Evolutionary conservation across 2,888 invertebrate genomes (phyloP).

Genomic region (Pteria penguin): DNA sequence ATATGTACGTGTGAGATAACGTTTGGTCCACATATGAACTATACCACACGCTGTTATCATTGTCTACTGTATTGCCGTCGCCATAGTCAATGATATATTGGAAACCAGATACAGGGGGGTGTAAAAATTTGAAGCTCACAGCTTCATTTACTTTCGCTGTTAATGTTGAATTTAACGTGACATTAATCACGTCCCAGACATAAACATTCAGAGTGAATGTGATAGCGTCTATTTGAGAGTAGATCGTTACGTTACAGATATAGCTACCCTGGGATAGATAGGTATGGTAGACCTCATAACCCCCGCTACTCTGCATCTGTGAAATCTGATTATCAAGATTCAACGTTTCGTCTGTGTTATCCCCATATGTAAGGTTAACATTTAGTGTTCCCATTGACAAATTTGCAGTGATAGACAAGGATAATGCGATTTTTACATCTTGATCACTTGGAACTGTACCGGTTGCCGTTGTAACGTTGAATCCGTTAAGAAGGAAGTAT

Average conservation of each 20-base stretch:
- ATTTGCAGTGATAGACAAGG: not conserved
- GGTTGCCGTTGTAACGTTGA: not conserved
- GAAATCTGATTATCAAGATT: not conserved
- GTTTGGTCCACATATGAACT: not conserved
- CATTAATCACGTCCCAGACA: slow-evolving; percentile 23
- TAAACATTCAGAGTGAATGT: not conserved
- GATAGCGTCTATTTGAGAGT: slow-evolving; percentile 26
- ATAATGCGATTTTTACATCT: not conserved
- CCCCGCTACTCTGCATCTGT: not conserved
- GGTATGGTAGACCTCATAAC: slow-evolving; percentile 3
- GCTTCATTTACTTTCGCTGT: not conserved
- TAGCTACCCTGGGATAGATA: slow-evolving; percentile 44
- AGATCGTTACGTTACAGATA: slow-evolving; percentile 23
- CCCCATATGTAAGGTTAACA: not conserved
- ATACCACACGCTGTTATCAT: not conserved
- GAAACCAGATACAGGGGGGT: not conserved
- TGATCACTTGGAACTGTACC: not conserved
- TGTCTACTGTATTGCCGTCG: not conserved
- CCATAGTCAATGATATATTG: not conserved
- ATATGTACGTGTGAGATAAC: not conserved
- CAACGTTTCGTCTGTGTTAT: not conserved
- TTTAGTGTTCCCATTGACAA: not conserved
- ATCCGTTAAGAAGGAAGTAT: not conserved
- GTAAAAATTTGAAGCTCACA: not conserved
- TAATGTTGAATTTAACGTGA: slow-evolving; percentile 12